Evolutionary conservation across 2,797 vertebrate species (phyloP).

Genomic region (Scolopax bukidnonensis): DNA sequence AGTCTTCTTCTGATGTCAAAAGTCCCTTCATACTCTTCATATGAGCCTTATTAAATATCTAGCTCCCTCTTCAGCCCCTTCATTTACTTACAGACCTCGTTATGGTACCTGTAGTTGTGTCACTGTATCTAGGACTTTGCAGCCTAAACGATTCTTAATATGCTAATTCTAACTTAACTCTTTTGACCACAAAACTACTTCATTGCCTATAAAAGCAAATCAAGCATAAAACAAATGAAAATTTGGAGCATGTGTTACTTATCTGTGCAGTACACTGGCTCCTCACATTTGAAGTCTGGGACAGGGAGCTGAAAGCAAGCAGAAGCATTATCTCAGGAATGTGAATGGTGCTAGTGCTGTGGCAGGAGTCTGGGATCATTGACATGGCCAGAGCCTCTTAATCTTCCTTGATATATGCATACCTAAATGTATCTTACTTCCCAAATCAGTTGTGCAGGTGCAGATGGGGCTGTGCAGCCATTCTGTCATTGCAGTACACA

Average conservation of each 20-base stretch:
- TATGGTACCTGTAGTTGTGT: background rate
- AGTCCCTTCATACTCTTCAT: background rate
- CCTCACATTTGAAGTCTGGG: background rate
- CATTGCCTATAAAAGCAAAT: background rate
- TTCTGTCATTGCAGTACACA: background rate
- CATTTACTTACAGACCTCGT: background rate
- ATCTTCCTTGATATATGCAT: background rate
- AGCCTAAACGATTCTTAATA: fast-evolving
- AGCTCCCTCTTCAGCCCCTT: background rate
- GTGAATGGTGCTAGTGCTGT: background rate
- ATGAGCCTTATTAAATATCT: background rate
- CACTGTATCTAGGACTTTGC: background rate
- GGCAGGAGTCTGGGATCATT: background rate
- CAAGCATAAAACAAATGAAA: background rate
- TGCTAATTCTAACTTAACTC: background rate
- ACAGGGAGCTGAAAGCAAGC: background rate
- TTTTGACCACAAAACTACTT: background rate
- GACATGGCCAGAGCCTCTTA: background rate
- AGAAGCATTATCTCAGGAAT: background rate
- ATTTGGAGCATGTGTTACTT: background rate
- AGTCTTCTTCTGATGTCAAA: background rate
- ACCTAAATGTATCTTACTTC: background rate
- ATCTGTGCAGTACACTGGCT: background rate
- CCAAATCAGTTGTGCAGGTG: background rate
- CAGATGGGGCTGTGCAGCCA: background rate